Evolutionary conservation across 2,888 invertebrate genomes (phyloP), one percentile per base, ranked within the genome.

Genomic region (Linyphia triangularis): DNA sequence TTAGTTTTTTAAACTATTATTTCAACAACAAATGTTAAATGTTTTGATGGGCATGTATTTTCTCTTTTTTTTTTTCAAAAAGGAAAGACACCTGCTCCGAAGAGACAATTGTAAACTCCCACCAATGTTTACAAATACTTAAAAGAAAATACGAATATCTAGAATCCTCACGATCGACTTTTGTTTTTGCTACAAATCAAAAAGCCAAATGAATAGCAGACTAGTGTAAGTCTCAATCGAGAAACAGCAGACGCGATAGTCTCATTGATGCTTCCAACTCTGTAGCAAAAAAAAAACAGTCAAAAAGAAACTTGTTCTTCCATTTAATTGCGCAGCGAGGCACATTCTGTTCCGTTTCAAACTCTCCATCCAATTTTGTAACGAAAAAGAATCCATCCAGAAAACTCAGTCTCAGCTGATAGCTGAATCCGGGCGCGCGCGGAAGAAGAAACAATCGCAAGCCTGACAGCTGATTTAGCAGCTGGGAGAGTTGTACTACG

Each of bases 391-490:
- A 51, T 51, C 51, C 51, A n/a, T 51, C 51, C n/a, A 13, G 51
- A 51, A 51, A 51, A 51, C 16, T 59, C 77, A 40, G 51, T 59
- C 77, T 65, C 83, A 84, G 77, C 84, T 75, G 77, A 77, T 69
- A 40, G 33, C 59, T 33, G 75, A 75, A 75, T 75, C 19, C 22
- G 61, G n/a, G n/a, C 33, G 24, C 84, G 57, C 72, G 82, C 61
- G 78, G 70, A 70, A 59, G 75, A 88, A 81, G 81, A 79, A 79
- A 79, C 67, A 69, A 65, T 57, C 73, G 28, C 65, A 59, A 79
- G 33, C 78, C 72, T 88, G 88, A 88, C 88, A 88, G 88, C 88
- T 88, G 88, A 88, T 88, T 88, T 83, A 75, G 77, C 88, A 88
- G 88, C 88, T 88, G 88, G 37, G 43, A 24, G 73, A 83, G 88